Base-by-base conservation (phyloP, 2,888 invertebrate species). In the Ditula angustiorana region DNA sequence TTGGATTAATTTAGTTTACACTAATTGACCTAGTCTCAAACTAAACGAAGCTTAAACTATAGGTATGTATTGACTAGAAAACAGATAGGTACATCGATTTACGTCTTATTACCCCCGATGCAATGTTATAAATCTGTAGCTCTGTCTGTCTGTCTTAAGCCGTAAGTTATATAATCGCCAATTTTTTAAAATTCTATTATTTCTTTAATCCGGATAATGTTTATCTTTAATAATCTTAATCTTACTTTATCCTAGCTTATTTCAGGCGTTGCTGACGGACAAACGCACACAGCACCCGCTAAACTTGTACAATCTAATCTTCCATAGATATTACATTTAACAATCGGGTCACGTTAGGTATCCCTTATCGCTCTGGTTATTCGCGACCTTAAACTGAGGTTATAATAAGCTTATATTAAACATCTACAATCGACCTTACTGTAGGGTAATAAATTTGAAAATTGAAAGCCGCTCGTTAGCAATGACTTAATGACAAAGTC, bases 311-410 rank as follows among this genome's bases (percentile, higher is more conserved):
- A 16, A 63, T 44, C 35, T 59, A 53, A 53, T 64, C 53, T 24
- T 16, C 23, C 55, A 24, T 35, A 35, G 35, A 46, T 26, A 41
- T 56, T 16, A 26, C 5, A 24, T 1, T 35, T 10, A 24, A 52
- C 50, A 63, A 64, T 64, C 64, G 53, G 58, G 64, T 64, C 64
- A 59, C 33, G 13, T 7, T 35, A 37, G 35, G 33, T 28, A 21
- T 35, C 21, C 30, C 28, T 50, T 64, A 64, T 64, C 64, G 21
- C 2, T 37, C 26, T 26, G 30, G 46, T 53, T 41, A 47, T 53
- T 47, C 16, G 46, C 58, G 64, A 53, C 64, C 58, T 64, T 53
- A 64, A 55, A 64, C 63, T 58, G 21, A 35, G 63, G 62, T 63
- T 58, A 44, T 41, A 16, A 10, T 13, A 23, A 47, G 24, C 8